Percentiles rank a stretch among this genome's conserved stretches.
phyloP scores from a whole-genome alignment of 2,113 vertebrate species.

The Psammodynastes pulverulentus region DNA sequence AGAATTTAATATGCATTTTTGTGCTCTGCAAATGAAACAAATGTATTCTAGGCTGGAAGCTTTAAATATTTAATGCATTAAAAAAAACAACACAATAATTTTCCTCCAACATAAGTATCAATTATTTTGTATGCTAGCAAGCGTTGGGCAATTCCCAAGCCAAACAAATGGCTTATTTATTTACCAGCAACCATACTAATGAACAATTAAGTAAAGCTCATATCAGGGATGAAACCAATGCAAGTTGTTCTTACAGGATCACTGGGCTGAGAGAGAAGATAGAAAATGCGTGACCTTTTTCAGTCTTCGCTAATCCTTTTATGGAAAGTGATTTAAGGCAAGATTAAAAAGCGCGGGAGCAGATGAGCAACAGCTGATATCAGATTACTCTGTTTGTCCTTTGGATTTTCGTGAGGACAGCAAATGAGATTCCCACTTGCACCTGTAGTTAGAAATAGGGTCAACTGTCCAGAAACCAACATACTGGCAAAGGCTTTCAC shows the following conservation, averaged over 20 bases:
- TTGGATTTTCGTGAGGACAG: conserved; percentile 36
- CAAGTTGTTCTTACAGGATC: neutral
- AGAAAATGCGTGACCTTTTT: conserved; percentile 4
- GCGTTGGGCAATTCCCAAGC: neutral
- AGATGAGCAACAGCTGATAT: conserved; percentile 10
- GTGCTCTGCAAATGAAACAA: conserved; percentile 18
- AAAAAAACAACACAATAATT: conserved; percentile 41
- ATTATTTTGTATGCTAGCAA: conserved; percentile 33
- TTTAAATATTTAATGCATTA: conserved; percentile 47
- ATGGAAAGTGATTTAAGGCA: neutral
- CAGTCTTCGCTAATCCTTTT: neutral
- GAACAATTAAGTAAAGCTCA: conserved; percentile 18
- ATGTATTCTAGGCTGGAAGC: conserved; percentile 29
- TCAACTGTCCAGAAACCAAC: neutral
- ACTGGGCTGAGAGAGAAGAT: neutral
- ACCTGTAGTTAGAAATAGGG: neutral
- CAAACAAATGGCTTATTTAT: conserved; percentile 6
- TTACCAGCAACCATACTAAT: neutral
- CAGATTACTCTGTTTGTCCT: conserved; percentile 39
- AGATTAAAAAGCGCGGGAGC: conserved; percentile 1
- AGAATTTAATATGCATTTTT: neutral
- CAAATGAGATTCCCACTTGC: conserved; percentile 39
- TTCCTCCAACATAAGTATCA: conserved; percentile 29
- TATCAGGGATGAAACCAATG: neutral
- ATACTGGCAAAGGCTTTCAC: neutral